Conservation (phyloP, 2,797 vertebrate species). For the Cercopithecus mitis region DNA sequence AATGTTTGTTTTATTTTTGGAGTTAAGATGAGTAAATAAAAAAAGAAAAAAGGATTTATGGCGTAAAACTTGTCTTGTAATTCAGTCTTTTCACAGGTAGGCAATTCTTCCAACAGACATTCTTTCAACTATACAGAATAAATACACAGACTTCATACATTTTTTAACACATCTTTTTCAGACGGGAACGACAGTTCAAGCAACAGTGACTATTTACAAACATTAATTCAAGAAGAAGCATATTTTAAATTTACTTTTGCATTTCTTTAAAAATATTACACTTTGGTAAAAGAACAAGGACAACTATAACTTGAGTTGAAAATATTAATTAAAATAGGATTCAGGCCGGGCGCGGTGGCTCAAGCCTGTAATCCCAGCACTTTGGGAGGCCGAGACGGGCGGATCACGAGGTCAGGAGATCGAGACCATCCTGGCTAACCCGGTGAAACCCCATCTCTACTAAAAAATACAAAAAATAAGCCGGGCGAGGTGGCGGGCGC, state of each 20-base stretch:
- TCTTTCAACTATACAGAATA: neutral
- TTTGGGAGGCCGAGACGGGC: no score
- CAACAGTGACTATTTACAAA: neutral
- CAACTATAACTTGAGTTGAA: neutral
- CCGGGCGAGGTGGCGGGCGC: no score
- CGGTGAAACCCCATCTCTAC: no score
- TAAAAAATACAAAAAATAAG: no score
- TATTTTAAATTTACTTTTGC: neutral
- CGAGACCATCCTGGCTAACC: no score
- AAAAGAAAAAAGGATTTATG: neutral
- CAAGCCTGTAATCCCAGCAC: no score
- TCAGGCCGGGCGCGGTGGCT: neutral
- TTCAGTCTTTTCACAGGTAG: neutral
- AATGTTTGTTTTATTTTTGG: neutral
- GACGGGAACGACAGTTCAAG: neutral
- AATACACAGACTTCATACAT: no score
- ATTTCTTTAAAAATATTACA: neutral
- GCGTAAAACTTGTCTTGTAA: neutral
- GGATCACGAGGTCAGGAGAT: no score
- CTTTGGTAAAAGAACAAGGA: neutral
- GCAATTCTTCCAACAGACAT: neutral
- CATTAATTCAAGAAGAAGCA: neutral
- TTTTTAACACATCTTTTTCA: neutral
- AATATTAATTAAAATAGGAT: neutral
- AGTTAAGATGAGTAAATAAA: neutral